A percentile compares a stretch with the other conserved stretches of the same genome.
These are phyloP conservation scores for Melanophora roralis DNA, from an alignment of 2,888 invertebrate species.

Conservation along the genomic window DNA sequence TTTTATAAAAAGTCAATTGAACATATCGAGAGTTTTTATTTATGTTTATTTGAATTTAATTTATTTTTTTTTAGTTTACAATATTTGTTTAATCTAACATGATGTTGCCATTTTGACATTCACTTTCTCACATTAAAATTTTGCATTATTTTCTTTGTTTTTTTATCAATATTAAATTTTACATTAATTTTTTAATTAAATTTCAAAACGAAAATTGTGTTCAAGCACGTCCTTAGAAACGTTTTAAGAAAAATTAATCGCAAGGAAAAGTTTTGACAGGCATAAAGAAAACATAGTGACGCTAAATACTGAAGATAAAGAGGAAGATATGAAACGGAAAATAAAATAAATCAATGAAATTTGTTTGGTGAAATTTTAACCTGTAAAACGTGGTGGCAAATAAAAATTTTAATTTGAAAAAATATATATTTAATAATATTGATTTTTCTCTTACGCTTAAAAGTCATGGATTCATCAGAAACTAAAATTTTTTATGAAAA, in stretches of 20 bases:
- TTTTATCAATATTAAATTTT: not conserved
- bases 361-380: not conserved
- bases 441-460: too few relatives aligned
- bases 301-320: not conserved
- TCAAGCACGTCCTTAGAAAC: constrained; percentile 5
- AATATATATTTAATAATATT: too few relatives aligned
- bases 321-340: not conserved
- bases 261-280: not conserved
- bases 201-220: constrained; percentile 19
- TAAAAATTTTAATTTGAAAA: too few relatives aligned
- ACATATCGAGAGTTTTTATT: not conserved
- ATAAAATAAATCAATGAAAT: not conserved
- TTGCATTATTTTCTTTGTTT: not conserved
- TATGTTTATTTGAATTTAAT: not conserved
- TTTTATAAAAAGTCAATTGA: too few relatives aligned
- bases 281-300: not conserved
- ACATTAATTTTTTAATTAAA: constrained; percentile 24
- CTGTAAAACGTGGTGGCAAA: not conserved
- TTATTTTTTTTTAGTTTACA: not conserved
- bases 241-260: too few relatives aligned
- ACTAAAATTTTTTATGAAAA: too few relatives aligned
- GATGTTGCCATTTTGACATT: constrained; percentile 39
- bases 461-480: too few relatives aligned
- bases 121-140: constrained; percentile 17
- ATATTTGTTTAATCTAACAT: constrained; percentile 16